Conservation (phyloP, 2,113 vertebrate species). For the Pungitius pungitius region DNA sequence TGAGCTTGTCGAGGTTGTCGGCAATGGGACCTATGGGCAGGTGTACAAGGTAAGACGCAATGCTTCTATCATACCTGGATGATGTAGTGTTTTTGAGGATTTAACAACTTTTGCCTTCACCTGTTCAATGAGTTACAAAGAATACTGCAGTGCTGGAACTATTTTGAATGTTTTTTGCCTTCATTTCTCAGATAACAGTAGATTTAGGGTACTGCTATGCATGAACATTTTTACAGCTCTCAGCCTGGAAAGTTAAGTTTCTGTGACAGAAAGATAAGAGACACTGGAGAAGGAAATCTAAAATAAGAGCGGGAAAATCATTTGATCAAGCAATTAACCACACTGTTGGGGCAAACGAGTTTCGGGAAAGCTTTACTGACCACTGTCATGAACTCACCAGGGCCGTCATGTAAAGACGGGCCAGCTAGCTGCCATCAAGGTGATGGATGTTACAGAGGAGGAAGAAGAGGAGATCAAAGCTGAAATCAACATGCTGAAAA, state of each 20-base stretch:
- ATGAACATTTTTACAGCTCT: constrained; percentile 5
- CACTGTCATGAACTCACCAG: constrained; percentile 60
- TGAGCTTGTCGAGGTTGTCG: constrained; percentile 90
- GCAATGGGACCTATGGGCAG: constrained; percentile 84
- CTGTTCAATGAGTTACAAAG: constrained; percentile 3
- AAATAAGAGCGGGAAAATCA: background rate
- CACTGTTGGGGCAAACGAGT: background rate
- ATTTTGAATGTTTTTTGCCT: constrained; percentile 5
- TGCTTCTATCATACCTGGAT: background rate
- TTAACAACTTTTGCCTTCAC: background rate
- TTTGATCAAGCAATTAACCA: constrained; percentile 13
- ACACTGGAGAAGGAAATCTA: constrained; percentile 4
- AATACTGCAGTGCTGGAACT: background rate
- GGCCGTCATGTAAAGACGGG: constrained; percentile 92
- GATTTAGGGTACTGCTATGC: constrained; percentile 8
- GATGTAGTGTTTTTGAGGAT: background rate
- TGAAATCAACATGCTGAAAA: constrained; percentile 96
- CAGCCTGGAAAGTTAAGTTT: constrained; percentile 5
- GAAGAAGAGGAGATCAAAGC: constrained; percentile 95
- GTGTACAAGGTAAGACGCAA: constrained; percentile 90
- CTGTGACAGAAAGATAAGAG: constrained; percentile 30
- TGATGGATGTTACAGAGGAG: constrained; percentile 95
- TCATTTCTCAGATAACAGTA: constrained; percentile 19
- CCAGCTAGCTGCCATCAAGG: constrained; percentile 94
- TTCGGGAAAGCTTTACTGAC: background rate